phyloP scores from a whole-genome alignment of 2,888 invertebrate genomes.

The Lucinisca nassula region DNA sequence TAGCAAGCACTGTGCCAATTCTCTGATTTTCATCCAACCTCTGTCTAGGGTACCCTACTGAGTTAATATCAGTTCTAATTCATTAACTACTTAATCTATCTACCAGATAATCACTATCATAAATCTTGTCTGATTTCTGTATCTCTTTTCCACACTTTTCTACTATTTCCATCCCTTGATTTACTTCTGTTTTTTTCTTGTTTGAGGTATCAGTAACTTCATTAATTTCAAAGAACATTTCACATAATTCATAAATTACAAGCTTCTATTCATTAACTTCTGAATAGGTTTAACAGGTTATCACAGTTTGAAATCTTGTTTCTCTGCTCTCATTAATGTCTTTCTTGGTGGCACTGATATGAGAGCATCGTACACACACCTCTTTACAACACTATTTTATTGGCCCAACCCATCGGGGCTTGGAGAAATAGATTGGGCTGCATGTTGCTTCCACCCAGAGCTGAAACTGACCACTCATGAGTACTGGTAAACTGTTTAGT shows the following conservation, averaged over 20 bases:
- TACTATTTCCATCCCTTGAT: not conserved
- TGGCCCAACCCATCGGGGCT: too few species aligned
- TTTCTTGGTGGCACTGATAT: too few species aligned
- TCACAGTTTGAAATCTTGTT: slow-evolving; percentile 10
- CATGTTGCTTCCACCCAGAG: too few species aligned
- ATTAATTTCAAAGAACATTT: slow-evolving; percentile 15
- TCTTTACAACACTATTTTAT: too few species aligned
- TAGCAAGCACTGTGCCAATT: too few species aligned
- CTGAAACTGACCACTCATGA: too few species aligned
- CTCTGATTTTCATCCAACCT: not conserved
- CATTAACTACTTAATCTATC: slow-evolving; percentile 62
- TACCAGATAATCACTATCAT: slow-evolving; percentile 23
- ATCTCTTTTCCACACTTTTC: not conserved
- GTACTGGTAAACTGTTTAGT: too few species aligned
- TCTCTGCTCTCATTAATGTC: too few species aligned
- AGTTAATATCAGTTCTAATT: slow-evolving; percentile 61
- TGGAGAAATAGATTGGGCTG: too few species aligned
- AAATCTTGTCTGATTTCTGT: not conserved
- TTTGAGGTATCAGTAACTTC: not conserved
- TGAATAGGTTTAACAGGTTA: not conserved
- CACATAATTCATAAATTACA: slow-evolving; percentile 7
- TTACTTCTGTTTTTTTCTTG: not conserved
- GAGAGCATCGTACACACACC: too few species aligned
- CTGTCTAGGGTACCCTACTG: slow-evolving; percentile 16
- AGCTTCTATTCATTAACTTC: not conserved